Conservation (phyloP, 2,888 invertebrate species). For the Lasioglossum zephyrum region DNA sequence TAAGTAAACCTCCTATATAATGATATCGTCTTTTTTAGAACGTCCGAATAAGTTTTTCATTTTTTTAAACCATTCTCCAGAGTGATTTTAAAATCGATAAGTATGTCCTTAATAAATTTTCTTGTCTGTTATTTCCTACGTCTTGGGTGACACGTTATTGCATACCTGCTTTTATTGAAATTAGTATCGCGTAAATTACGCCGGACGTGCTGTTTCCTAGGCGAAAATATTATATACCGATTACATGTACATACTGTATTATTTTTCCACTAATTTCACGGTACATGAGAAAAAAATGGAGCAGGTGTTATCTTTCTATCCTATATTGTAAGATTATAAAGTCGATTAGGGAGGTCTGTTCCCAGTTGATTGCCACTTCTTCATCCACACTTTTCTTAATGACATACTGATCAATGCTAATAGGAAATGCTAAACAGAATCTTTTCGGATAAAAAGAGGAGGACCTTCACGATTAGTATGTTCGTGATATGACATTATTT, state of each 20-base stretch:
- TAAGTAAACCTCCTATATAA: too few relatives aligned
- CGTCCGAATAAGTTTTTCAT: neutral
- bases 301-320: neutral
- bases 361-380: neutral
- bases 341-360: neutral
- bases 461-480: neutral
- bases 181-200: neutral
- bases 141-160: neutral
- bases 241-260: neutral
- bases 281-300: neutral
- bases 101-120: neutral
- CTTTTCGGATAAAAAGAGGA: neutral
- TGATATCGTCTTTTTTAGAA: too few relatives aligned
- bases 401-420: neutral
- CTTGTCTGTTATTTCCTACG: neutral
- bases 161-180: neutral
- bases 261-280: constrained; percentile 4
- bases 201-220: neutral
- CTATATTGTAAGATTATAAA: neutral
- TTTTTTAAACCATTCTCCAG: neutral
- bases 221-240: neutral
- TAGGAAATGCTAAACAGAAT: neutral
- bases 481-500: neutral
- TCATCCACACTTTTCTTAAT: neutral
- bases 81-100: neutral